Evolutionary conservation across 2,113 vertebrate genomes (phyloP).

Genomic region (Ptilorrhoa leucosticta): DNA sequence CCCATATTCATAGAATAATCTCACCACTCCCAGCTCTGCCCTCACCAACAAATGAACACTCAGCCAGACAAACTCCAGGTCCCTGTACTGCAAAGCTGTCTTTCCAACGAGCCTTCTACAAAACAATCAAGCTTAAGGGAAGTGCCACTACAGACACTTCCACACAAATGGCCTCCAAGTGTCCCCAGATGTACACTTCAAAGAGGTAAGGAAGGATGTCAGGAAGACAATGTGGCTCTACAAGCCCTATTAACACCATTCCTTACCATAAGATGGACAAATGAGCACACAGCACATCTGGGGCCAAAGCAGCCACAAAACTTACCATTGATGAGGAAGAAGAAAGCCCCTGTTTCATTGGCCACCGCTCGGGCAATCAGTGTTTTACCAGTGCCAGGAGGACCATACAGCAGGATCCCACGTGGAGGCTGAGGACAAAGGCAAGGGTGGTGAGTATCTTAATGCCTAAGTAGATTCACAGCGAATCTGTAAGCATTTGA

Average conservation of each 20-base stretch:
- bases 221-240: rapidly evolving
- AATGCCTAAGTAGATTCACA: background rate
- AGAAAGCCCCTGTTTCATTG: conserved; percentile 97
- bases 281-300: background rate
- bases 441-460: background rate
- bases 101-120: background rate
- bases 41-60: background rate
- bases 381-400: conserved; percentile 97
- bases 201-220: background rate
- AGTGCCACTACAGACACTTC: background rate
- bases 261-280: background rate
- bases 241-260: background rate
- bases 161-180: background rate
- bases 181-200: background rate
- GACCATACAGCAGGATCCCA: conserved; percentile 94
- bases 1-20: background rate
- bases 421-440: conserved; percentile 83
- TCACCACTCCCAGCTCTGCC: background rate
- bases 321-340: conserved; percentile 96
- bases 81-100: background rate
- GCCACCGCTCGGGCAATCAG: conserved; percentile 96
- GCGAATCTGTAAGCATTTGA: background rate
- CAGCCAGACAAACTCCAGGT: background rate
- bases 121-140: background rate
- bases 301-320: background rate